Conservation (phyloP, 2,888 invertebrate genomes). For the Villa cingulata region DNA sequence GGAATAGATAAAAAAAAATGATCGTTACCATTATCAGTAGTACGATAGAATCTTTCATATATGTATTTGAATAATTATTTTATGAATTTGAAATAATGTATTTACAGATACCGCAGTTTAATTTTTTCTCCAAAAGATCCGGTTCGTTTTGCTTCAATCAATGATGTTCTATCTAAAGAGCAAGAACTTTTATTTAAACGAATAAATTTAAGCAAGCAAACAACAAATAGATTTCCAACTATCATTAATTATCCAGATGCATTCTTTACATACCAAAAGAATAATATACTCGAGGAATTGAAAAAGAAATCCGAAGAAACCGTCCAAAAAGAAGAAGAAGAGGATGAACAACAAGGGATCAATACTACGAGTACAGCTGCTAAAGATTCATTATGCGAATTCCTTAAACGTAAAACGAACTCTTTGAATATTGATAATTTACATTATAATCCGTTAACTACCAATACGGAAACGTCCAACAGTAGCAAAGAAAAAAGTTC, state of each 20-base stretch:
- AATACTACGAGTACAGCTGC: background rate
- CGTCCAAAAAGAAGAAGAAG: conserved; percentile 21
- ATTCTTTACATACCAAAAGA: conserved; percentile 16
- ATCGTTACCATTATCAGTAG: too few species aligned
- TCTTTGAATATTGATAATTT: conserved; percentile 24
- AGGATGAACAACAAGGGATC: conserved; percentile 18
- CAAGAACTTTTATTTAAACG: conserved; percentile 21
- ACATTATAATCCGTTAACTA: conserved; percentile 20
- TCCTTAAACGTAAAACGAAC: conserved; percentile 24
- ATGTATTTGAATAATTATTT: too few species aligned
- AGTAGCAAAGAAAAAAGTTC: conserved; percentile 34
- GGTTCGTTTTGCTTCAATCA: conserved; percentile 31
- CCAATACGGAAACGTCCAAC: conserved; percentile 29
- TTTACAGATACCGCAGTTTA: conserved; percentile 30
- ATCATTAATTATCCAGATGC: conserved; percentile 20
- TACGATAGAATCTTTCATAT: too few species aligned
- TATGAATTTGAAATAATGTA: too few species aligned
- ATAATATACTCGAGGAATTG: conserved; percentile 19
- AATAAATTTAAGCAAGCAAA: conserved; percentile 7
- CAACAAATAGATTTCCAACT: conserved; percentile 13
- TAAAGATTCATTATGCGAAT: conserved; percentile 22
- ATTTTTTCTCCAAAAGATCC: conserved; percentile 30
- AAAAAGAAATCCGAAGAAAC: conserved; percentile 22
- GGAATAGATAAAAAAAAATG: too few species aligned
- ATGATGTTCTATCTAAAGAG: conserved; percentile 34